Evolutionary conservation across 2,113 vertebrate genomes (phyloP), one percentile per base, ranked within the genome.

Genomic region (Brachionichthys hirsutus): DNA sequence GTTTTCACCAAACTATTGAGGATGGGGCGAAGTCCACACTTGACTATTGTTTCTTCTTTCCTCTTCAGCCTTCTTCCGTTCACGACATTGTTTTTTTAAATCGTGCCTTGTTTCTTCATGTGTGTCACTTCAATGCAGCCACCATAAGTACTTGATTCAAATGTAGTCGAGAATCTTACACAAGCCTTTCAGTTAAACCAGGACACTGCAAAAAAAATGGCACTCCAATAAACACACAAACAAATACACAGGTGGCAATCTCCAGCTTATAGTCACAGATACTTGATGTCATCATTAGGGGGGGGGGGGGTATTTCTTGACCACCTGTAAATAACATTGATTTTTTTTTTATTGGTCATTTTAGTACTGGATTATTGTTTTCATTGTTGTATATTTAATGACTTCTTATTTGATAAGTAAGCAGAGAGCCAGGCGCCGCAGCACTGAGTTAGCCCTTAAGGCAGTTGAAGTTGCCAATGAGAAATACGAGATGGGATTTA

Each of bases 41-140:
- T n/a, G n/a, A n/a, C 45, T 41, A 6, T 59, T 34, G 17, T 58
- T 53, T 49, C 56, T 46, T 35, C 46, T 45, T n/a, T 47, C 24
- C 54, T 50, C 19, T 24, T 53, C 62, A 42, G 77, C 52, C 59
- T 63, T 38, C 56, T 52, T 77, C 52, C 14, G 46, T 71, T 73
- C 62, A 73, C 73, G 45, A 19, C 62, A 47, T 65, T 69, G 56
- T 79, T 44, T 61, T 61, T 58, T 52, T 56, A 57, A 70, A 85
- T 84, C 52, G 90, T 89, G 79, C 86, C 87, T 90, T 90, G 83
- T 85, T 85, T 88, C 73, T 77, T 82, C 61, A 64, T 81, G 84
- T 85, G 73, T 65, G 57, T 86, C 60, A 70, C 79, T 82, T 67
- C 67, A 85, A 80, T 85, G 81, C 85, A 87, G 86, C 87, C 80